Evolutionary conservation across 2,888 invertebrate genomes (phyloP), one percentile per base, ranked within the genome.

Genomic region (Monoplex corrugatus): DNA sequence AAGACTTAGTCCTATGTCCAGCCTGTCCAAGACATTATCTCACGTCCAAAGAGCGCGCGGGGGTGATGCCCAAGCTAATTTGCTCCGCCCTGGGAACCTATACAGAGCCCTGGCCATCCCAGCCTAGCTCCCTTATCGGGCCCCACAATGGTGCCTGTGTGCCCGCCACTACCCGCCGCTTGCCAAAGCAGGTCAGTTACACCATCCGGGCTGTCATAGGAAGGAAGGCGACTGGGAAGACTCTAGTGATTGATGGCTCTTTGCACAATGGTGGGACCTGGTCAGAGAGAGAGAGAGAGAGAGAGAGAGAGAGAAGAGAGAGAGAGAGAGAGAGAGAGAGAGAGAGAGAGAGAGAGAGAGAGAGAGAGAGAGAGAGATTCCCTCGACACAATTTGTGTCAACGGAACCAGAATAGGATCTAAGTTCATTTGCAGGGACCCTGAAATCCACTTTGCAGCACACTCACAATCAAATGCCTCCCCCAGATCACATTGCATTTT

Each of bases 171-270:
- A 19, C 40, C 87, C 44, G 32, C 45, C 80, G 80, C 80, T 45
- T 35, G 57, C 78, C 87, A 28, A 78, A 35, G 87, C 40, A 50
- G 87, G 87, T 87, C 87, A 87, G 78, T 80, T 87, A 87, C 87
- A 80, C 44, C 87, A 87, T 87, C 80, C 78, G 38, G 78, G 78
- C 78, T 80, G 78, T 78, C 80, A 75, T 78, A 78, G 40, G 75
- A 87, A 50, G 87, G 87, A 78, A 87, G 87, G 87, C 78, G 78
- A 87, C 78, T 32, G 44, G 78, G 72, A 50, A 87, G 35, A 35
- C 45, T n/a, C 40, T 50, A 40, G 80, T 87, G 87, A 87, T 87
- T 78, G 50, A 87, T 87, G 87, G 78, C 87, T 80, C 87, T 75
- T 87, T 57, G 80, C 50, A 87, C 80, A 87, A 87, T 80, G 87